Evolutionary conservation across 2,888 invertebrate genomes (phyloP), one percentile per base, ranked within the genome.

Genomic region (Dyspetes luteomarginatus): DNA sequence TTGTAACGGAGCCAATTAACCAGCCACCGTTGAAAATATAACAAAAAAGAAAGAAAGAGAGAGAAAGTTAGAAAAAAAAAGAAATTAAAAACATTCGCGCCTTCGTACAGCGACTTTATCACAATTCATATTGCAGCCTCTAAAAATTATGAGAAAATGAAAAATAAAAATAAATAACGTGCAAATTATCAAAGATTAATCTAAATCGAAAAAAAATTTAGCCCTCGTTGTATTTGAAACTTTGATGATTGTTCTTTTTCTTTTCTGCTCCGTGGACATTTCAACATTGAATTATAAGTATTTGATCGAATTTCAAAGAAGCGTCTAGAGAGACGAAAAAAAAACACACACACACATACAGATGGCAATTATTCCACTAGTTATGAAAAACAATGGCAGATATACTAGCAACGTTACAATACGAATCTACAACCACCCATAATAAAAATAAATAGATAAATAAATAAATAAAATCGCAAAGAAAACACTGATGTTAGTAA

Each of bases 41-140:
- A 52, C 9, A 26, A 45, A 65, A 65, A 30, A 65, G 15, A 58
- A 15, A 60, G 15, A 52, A 2, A 65, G 17, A 15, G 48, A 67
- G n/a, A 45, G 56, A 52, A 62, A 52, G 24, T 41, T 7, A 69
- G 19, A 28, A 19, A 72, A 36, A 0, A 24, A 19, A 2, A 26
- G 15, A 68, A 82, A 83, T 28, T 81, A 58, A 82, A 24, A 87
- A 86, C 85, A 88, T 84, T 75, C 83, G 83, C 76, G 79, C 26
- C 15, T 22, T 56, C 19, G 65, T n/a, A 22, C 19, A 76, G 36
- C 65, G 52, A 79, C 65, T 58, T 19, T 55, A 67, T 43, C 36
- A 67, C 41, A 52, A 83, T 82, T 82, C 69, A 75, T 80, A 87
- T 65, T 84, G 83, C 84, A 85, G 83, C 78, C 81, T 82, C 56